phyloP scores from a whole-genome alignment of 2,113 vertebrate species.

The Patagioenas fasciata region DNA sequence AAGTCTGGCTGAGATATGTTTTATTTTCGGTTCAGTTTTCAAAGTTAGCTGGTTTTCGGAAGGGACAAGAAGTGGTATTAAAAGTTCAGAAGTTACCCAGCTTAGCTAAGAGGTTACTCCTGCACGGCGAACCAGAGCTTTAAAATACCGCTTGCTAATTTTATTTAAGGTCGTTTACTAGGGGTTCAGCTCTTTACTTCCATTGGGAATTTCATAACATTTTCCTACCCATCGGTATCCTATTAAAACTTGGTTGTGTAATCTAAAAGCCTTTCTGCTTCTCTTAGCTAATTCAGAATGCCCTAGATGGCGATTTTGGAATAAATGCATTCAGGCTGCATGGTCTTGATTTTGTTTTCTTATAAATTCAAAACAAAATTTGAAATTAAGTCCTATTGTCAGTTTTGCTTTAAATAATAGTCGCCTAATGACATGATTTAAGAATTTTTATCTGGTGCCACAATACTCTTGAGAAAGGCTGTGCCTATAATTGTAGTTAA shows the following conservation, averaged over 20 bases:
- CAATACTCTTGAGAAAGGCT: background rate
- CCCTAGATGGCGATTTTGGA: conserved; percentile 28
- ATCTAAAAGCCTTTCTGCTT: conserved; percentile 29
- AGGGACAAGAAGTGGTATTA: background rate
- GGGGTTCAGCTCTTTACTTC: background rate
- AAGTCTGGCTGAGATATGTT: background rate
- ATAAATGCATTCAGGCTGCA: background rate
- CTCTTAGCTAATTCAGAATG: background rate
- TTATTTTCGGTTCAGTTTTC: background rate
- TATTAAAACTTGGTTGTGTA: conserved; percentile 35
- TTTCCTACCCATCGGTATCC: conserved; percentile 39
- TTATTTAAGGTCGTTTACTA: background rate
- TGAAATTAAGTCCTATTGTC: background rate
- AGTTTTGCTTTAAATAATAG: background rate
- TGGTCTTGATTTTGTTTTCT: conserved; percentile 12
- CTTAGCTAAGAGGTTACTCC: background rate
- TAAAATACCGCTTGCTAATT: background rate
- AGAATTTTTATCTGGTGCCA: background rate
- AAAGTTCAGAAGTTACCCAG: background rate
- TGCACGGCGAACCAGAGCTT: background rate
- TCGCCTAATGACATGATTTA: background rate
- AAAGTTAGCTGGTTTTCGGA: background rate
- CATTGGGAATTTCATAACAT: conserved; percentile 20
- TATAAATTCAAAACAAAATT: conserved; percentile 15
- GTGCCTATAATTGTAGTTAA: background rate